A percentile compares a stretch with the other conserved stretches of the same genome.
Conservation (phyloP, 2,113 vertebrate species). For the Ophiodon elongatus region DNA sequence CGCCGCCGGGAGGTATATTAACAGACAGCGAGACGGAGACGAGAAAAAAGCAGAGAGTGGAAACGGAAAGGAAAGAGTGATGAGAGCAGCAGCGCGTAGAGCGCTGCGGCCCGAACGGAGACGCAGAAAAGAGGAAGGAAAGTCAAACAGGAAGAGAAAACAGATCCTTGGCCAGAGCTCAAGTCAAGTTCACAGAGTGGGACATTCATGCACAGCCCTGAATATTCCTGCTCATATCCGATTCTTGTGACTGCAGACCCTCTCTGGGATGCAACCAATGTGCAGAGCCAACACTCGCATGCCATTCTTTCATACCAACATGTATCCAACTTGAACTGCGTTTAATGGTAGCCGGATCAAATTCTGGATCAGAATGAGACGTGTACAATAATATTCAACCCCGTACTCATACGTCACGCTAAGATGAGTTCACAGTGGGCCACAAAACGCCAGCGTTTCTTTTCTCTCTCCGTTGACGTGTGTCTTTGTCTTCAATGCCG, state of each 20-base stretch:
- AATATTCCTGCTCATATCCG: neutral
- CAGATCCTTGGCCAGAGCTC: constrained; percentile 9
- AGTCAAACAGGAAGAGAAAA: constrained; percentile 56
- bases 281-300: no score
- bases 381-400: neutral
- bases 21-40: constrained; percentile 36
- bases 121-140: constrained; percentile 29
- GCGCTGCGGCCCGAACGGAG: constrained; percentile 30
- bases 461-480: neutral
- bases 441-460: neutral
- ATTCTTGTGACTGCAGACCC: neutral
- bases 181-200: constrained; percentile 1
- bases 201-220: constrained; percentile 5
- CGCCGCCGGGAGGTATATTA: constrained; percentile 64
- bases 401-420: no score
- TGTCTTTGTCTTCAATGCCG: neutral
- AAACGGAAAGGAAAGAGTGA: constrained; percentile 32
- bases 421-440: neutral
- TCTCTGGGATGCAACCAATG: neutral
- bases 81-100: constrained; percentile 7
- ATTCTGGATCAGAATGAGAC: neutral
- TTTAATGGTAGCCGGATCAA: neutral
- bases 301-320: no score
- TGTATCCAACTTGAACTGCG: no score
- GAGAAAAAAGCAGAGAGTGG: constrained; percentile 30